A percentile compares a stretch with the other conserved stretches of the same genome.
phyloP scores from a whole-genome alignment of 2,797 vertebrate genomes.

The Pseudochirops corinnae region DNA sequence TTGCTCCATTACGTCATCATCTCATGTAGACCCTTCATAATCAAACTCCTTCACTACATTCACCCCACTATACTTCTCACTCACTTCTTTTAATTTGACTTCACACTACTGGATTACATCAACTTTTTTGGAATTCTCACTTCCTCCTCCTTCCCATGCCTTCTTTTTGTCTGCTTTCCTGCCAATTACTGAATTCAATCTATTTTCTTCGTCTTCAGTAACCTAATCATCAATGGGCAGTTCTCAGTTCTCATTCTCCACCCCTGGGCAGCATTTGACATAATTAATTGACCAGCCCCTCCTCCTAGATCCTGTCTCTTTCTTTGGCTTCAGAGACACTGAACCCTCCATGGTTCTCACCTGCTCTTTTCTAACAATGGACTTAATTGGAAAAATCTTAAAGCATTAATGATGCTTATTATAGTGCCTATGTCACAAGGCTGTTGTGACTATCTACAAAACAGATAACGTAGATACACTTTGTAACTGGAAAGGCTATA shows the following conservation, averaged over 20 bases:
- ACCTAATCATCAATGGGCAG: not conserved
- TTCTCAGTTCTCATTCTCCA: not conserved
- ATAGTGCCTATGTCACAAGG: not conserved
- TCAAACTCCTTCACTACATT: not conserved
- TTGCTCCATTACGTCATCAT: not conserved
- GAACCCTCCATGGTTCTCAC: not conserved
- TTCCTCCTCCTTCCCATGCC: not conserved
- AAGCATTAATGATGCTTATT: not conserved
- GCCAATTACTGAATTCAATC: not conserved
- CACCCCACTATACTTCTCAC: not conserved
- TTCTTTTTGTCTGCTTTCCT: not conserved
- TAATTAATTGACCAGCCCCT: not conserved
- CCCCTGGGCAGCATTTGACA: not conserved
- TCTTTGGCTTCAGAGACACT: not conserved
- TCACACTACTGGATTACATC: not conserved
- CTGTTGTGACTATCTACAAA: not conserved
- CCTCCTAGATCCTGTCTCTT: not conserved
- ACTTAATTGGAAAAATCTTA: not conserved
- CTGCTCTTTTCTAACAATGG: not conserved
- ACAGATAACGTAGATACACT: not conserved
- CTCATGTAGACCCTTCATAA: not conserved
- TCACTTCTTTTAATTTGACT: not conserved
- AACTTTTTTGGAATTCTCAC: not conserved
- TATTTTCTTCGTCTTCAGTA: not conserved
- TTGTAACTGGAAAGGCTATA: not conserved